These are phyloP conservation scores for Xestia sexstrigata DNA, from an alignment of 2,888 invertebrate genomes.

Conservation along the genomic window DNA sequence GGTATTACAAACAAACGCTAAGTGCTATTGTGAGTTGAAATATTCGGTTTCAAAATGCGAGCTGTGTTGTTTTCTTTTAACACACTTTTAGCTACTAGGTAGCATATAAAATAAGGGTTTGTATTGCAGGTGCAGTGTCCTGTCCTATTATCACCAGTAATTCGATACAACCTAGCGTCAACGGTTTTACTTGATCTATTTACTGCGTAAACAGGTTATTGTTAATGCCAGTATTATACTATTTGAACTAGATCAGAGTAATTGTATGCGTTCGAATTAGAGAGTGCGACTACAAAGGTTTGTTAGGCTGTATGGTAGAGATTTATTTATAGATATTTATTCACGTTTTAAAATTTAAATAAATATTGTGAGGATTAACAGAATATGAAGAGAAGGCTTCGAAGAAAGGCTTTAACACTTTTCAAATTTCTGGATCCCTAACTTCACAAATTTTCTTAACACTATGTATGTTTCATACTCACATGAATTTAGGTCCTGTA, in stretches of 20 bases:
- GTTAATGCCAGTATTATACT: conserved; percentile 43
- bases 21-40: conserved; percentile 47
- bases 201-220: conserved; percentile 60
- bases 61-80: conserved; percentile 25
- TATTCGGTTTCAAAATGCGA: conserved; percentile 46
- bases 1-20: conserved; percentile 54
- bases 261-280: conserved; percentile 45
- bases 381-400: neutral
- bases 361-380: neutral
- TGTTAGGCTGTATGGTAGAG: conserved; percentile 19
- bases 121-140: neutral
- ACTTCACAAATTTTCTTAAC: conserved; percentile 46
- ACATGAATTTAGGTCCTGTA: conserved; percentile 85
- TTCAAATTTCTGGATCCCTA: neutral
- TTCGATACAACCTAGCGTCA: conserved; percentile 43
- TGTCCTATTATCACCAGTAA: conserved; percentile 26
- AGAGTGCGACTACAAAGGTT: conserved; percentile 46
- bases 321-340: conserved; percentile 15
- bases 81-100: neutral
- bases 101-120: neutral
- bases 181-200: conserved; percentile 47
- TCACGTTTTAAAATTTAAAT: conserved; percentile 1
- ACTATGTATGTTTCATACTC: conserved; percentile 72
- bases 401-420: conserved; percentile 34
- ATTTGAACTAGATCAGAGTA: conserved; percentile 52